Evolutionary conservation across 1,140 invertebrate genomes (phyloP).

Genomic region (Drosophila tani): DNA sequence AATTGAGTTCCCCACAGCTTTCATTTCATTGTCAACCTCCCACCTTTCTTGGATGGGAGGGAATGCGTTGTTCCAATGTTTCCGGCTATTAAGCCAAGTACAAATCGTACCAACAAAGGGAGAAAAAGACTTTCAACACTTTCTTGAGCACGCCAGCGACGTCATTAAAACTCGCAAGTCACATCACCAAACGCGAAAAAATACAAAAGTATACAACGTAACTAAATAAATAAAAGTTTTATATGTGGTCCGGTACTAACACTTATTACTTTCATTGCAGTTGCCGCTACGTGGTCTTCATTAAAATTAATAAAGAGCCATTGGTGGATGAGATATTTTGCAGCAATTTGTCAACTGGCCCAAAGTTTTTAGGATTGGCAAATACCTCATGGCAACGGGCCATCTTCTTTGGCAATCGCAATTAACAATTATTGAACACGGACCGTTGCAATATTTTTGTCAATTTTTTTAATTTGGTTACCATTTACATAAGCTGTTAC

Average conservation of each 20-base stretch:
- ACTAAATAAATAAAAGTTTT: constrained; percentile 25
- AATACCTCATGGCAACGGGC: constrained; percentile 18
- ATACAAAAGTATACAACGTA: constrained; percentile 18
- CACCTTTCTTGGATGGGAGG: neutral
- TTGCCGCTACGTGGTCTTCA: constrained; percentile 31
- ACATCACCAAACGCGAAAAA: constrained; percentile 36
- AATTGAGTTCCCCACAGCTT: constrained; percentile 28
- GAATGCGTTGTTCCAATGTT: constrained; percentile 41
- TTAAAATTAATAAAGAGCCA: constrained; percentile 29
- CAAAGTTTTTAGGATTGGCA: constrained; percentile 19
- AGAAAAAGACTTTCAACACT: constrained; percentile 64
- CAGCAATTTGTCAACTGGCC: constrained; percentile 44
- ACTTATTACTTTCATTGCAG: constrained; percentile 31
- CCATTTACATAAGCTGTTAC: constrained; percentile 53
- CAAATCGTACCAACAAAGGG: constrained; percentile 37
- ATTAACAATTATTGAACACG: constrained; percentile 59
- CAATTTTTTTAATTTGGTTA: constrained; percentile 22
- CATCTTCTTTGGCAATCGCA: constrained; percentile 59
- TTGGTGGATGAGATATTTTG: constrained; percentile 27
- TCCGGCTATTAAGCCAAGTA: constrained; percentile 63
- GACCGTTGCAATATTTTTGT: constrained; percentile 19
- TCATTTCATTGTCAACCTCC: constrained; percentile 27
- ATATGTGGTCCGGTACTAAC: constrained; percentile 10
- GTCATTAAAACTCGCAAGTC: constrained; percentile 68
- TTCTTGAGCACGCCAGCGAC: constrained; percentile 63